These are phyloP conservation scores for Bradypus variegatus DNA, from an alignment of 2,797 vertebrate genomes.

Conservation along the genomic window DNA sequence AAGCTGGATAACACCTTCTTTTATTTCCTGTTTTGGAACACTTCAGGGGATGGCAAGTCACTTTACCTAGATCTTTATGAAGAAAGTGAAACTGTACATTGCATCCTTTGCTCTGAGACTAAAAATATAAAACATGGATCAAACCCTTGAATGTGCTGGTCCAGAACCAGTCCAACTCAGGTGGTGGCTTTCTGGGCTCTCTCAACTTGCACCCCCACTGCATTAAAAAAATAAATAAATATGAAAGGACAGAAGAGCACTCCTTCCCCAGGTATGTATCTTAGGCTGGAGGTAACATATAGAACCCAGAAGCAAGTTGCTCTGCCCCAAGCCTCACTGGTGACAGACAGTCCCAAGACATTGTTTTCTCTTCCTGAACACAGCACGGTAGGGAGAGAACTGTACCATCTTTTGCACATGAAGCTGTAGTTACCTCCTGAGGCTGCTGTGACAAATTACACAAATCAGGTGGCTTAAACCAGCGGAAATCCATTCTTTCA, in stretches of 20 bases:
- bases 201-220: background rate
- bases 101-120: background rate
- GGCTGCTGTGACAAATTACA: background rate
- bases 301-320: background rate
- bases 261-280: background rate
- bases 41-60: background rate
- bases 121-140: background rate
- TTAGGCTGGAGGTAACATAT: too few species aligned
- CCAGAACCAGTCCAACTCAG: background rate
- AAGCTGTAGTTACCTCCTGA: background rate
- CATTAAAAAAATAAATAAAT: background rate
- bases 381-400: background rate
- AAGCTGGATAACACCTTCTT: background rate
- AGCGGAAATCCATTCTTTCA: background rate
- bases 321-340: too few species aligned
- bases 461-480: background rate
- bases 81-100: background rate
- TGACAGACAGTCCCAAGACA: accelerated
- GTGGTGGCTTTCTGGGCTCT: accelerated
- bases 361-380: background rate
- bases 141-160: accelerated
- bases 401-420: background rate
- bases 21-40: background rate
- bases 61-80: background rate
- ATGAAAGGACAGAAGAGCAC: background rate